These are phyloP conservation scores for Rhynchopsitta pachyrhyncha DNA, from an alignment of 2,113 vertebrate species.

Conservation along the genomic window DNA sequence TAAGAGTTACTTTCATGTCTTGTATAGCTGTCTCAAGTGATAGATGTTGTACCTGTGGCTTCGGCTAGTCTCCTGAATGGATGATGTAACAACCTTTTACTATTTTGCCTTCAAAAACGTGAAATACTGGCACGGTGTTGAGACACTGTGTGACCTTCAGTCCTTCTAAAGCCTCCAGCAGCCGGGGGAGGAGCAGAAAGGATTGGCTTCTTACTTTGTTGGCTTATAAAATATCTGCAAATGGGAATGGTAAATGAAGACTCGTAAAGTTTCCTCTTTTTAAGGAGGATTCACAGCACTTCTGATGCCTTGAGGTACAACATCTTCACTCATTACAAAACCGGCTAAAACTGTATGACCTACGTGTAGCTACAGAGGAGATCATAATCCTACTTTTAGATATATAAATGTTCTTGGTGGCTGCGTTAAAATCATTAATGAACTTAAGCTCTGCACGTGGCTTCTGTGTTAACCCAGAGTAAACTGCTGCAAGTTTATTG, in stretches of 20 bases:
- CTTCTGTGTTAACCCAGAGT: neutral
- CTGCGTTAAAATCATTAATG: conserved; percentile 17
- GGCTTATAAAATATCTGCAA: neutral
- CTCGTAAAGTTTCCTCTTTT: neutral
- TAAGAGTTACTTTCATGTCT: neutral
- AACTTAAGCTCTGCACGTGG: conserved; percentile 27
- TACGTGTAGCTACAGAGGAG: accelerated
- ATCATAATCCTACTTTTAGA: neutral
- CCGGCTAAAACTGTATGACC: accelerated
- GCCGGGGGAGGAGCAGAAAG: neutral
- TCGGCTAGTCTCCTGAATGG: neutral
- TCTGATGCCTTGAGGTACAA: neutral
- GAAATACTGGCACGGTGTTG: neutral
- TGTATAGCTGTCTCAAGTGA: neutral
- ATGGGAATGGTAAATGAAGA: neutral
- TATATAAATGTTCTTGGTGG: neutral
- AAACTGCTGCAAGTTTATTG: neutral
- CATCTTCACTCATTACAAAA: neutral
- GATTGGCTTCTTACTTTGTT: neutral
- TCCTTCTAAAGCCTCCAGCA: neutral
- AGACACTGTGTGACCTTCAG: conserved; percentile 32
- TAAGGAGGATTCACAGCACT: accelerated
- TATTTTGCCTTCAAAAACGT: conserved; percentile 19
- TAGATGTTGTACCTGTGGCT: neutral
- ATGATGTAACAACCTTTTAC: conserved; percentile 18